Evolutionary conservation across 2,888 invertebrate species (phyloP), one percentile per base, ranked within the genome.

Genomic region (Antheraea yamamai): DNA sequence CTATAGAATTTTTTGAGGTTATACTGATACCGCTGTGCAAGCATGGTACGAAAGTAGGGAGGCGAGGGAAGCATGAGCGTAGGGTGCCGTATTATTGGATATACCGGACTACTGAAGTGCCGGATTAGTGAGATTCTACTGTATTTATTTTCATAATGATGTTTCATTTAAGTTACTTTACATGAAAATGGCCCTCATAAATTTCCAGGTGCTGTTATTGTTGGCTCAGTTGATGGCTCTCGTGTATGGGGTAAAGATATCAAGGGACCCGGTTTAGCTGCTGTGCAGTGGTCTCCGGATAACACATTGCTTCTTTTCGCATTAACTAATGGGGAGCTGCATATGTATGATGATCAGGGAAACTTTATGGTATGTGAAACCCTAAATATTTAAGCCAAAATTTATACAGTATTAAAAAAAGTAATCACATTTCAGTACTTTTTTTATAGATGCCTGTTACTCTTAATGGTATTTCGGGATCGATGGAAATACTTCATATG

Each of bases 221-320:
- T 98, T 75, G 99, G 99, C 0, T 98, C 99, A 14, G 98, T 99
- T 0, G 99, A 99, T 93, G 99, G 99, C 0, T 99, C 99, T 85
- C 96, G 99, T 78, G 98, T 99, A 58, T 99, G 99, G 99, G 99
- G 99, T 6, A 99, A 99, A 91, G 99, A 99, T 87, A 94, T 99
- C 35, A 98, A 99, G 91, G 97, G 97, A 23, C 96, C 97, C 0
- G 96, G 97, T 35, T 92, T 99, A 30, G 96, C 96, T 39, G 97
- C 97, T 23, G 98, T 99, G 0, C 98, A 98, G 92, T 99, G 99
- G 99, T 99, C 99, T 18, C 99, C 99, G 0, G 99, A 99, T 90
- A 98, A 98, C 74, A 97, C 97, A 79, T 95, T 98, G 71, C 94
- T 99, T 18, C 93, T 99, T 2, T 99, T 99, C 92, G 98, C 98